Conservation (phyloP, 2,113 vertebrate species). For the Cyanocitta stelleri region DNA sequence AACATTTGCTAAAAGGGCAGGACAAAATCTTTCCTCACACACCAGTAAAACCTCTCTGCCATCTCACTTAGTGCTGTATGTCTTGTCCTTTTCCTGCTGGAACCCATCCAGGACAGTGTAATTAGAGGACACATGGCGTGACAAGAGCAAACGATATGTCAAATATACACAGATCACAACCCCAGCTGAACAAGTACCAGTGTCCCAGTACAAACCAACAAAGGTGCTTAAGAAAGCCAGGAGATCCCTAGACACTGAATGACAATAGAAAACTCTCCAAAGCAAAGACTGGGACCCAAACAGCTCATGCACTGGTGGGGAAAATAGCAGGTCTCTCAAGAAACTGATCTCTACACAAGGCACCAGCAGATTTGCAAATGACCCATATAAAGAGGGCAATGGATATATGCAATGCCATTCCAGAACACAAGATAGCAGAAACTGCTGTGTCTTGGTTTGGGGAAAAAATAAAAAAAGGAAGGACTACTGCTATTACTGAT, state of each 20-base stretch:
- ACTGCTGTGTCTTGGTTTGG: neutral
- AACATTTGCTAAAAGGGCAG: neutral
- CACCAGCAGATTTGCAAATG: neutral
- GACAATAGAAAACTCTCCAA: neutral
- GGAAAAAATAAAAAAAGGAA: neutral
- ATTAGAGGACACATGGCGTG: neutral
- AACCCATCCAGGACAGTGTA: neutral
- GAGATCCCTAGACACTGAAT: neutral
- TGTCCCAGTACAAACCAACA: neutral
- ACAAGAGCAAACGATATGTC: neutral
- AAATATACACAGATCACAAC: neutral
- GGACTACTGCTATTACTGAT: neutral
- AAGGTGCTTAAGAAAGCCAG: neutral
- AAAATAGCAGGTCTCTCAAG: neutral
- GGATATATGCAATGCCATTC: neutral
- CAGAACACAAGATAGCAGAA: neutral
- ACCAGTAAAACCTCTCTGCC: neutral
- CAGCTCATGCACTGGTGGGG: neutral
- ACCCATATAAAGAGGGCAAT: neutral
- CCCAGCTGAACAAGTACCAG: neutral
- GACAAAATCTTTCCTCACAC: neutral
- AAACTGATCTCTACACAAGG: neutral
- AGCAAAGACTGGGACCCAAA: neutral
- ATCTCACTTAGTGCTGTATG: neutral
- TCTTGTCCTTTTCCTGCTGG: constrained; percentile 23